Evolutionary conservation across 2,113 vertebrate species (phyloP), one percentile per base, ranked within the genome.

Genomic region (Alethe diademata): DNA sequence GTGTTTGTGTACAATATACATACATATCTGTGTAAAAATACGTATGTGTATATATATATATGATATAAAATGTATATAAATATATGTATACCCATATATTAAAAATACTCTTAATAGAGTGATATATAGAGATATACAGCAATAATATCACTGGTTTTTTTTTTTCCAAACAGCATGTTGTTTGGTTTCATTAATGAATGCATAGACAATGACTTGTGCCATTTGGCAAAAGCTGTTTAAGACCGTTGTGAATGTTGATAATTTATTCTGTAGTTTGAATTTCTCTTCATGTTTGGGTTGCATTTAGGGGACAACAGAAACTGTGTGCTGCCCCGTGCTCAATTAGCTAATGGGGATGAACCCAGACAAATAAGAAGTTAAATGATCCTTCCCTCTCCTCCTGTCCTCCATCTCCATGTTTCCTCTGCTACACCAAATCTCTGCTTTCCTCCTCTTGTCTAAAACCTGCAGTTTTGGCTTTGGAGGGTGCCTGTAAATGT

Each of bases 361-460:
- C 14, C 12, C 26, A 47, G 23, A 25, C 23, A 58, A 45, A 16
- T 56, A 35, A 36, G 45, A 76, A 66, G 6, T 25, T 51, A 65
- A 60, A 4, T 56, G 64, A 33, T 36, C 31, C 25, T 88, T 76
- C 51, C 16, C 8, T 56, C 20, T 66, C 23, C 15, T 76, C 11
- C 20, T 25, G 36, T 47, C 20, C 26, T 71, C 15, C 24, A 33
- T 9, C 11, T 61, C 66, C 9, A 5, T 1, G 0, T 58, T 33
- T 42, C 23, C 17, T 60, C 38, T 86, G 48, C 35, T 54, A 6
- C 25, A 5, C 20, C 33, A 40, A 56, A 70, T 60, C 48, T 13
- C 33, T 8, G 4, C 33, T 53, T 75, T 78, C 43, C n/a, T 13
- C 20, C 47, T 64, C 61, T 19, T n/a, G 11, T n/a, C 24, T 29